Base-by-base conservation (phyloP, 2,113 vertebrate species). In the Phylloscopus trochiloides region DNA sequence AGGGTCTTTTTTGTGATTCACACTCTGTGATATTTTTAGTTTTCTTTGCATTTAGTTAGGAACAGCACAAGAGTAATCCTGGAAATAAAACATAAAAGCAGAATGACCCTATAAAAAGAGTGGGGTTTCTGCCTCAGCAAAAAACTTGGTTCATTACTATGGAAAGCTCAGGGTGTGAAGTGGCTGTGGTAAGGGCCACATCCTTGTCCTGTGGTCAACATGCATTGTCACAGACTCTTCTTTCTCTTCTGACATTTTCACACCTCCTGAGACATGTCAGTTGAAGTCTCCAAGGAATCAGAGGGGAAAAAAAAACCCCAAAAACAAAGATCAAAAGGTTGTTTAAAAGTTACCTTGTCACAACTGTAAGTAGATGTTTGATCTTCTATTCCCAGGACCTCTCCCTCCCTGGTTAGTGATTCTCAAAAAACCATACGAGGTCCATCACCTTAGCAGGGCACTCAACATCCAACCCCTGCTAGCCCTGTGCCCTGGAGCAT, bases 41-140 rank as follows among this genome's bases (percentile, higher is more conserved):
- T 92, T 82, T 80, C 59, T 92, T 91, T 94, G 71, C 68, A 83
- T 91, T 88, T 83, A 73, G 57, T 84, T 50, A 59, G 65, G 51
- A 87, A 42, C 4, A 12, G 38, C 40, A 77, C 45, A 92, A 80
- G 45, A 67, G 76, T 73, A 92, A 94, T 83, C 47, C n/a, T 45
- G 42, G 7, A 34, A 86, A 51, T 65, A 65, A 75, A 94, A 63
- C 48, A n/a, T 38, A 55, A 77, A 91, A 83, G 34, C 58, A 70
- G 68, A 91, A 76, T 50, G 32, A 77, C 34, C 36, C 29, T 89
- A 22, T 76, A 54, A 92, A 78, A 83, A 86, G 28, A 67, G 9
- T 22, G 7, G 0, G 0, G 3, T 85, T 92, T 85, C 36, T 67
- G 65, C 29, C 32, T 85, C 72, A 78, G 29, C 2, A 72, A 62